These are phyloP conservation scores for Aphaenogaster floridana DNA, from an alignment of 1,140 invertebrate genomes.

Conservation along the genomic window DNA sequence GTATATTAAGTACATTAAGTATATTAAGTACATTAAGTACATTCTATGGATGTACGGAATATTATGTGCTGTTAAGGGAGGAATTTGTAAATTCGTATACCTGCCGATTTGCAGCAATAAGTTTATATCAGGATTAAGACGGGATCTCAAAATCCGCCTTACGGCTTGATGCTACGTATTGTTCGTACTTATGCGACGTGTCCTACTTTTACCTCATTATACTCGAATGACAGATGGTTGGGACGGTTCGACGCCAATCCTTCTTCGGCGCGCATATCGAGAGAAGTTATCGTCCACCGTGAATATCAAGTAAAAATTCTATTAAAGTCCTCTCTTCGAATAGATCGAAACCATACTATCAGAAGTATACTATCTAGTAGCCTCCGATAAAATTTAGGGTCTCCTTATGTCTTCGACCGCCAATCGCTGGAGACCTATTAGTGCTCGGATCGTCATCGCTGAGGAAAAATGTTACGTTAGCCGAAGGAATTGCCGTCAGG, in stretches of 20 bases:
- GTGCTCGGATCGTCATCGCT: not conserved
- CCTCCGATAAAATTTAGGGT: not conserved
- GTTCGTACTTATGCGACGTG: slow-evolving; percentile 34
- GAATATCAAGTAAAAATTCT: not conserved
- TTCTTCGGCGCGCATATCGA: not conserved
- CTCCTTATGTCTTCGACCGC: not conserved
- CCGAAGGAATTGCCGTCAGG: not conserved
- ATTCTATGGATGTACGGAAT: too few species aligned
- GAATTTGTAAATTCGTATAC: not conserved
- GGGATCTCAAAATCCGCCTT: slow-evolving; percentile 14
- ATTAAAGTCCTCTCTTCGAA: not conserved
- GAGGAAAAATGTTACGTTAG: not conserved
- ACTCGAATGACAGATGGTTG: slow-evolving; percentile 38
- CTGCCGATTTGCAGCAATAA: not conserved
- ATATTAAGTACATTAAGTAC: too few species aligned
- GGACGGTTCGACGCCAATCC: not conserved
- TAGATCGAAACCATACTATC: not conserved
- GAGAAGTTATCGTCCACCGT: not conserved
- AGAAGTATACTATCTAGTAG: not conserved
- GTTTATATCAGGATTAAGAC: not conserved
- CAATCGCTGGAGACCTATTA: not conserved
- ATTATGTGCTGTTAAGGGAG: too few species aligned
- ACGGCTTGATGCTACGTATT: slow-evolving; percentile 36
- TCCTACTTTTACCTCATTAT: slow-evolving; percentile 56
- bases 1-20: too few species aligned